phyloP scores from a whole-genome alignment of 2,113 vertebrate genomes.

The Hyperoodon ampullatus region DNA sequence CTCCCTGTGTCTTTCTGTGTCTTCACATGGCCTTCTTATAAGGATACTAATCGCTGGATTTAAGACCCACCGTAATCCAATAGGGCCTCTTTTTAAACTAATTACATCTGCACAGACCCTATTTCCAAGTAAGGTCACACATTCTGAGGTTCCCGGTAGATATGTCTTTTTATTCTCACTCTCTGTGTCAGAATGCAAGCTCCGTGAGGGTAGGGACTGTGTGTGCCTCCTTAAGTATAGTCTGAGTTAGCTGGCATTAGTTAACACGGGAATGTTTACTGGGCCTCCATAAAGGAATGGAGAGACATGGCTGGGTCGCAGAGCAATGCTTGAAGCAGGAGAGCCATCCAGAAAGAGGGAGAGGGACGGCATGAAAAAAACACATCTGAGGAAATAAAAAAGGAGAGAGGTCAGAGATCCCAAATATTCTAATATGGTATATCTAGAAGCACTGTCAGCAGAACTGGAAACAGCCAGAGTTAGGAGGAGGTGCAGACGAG shows the following conservation, averaged over 20 bases:
- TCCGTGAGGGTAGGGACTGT: neutral
- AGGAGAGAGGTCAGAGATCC: neutral
- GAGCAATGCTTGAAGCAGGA: neutral
- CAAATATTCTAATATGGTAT: neutral
- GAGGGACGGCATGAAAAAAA: neutral
- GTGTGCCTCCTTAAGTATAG: neutral
- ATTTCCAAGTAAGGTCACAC: neutral
- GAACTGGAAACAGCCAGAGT: neutral
- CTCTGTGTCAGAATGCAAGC: neutral
- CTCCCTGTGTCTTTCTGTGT: neutral
- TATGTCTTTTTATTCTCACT: neutral
- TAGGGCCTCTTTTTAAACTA: neutral
- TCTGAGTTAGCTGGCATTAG: neutral
- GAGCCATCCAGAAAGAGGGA: neutral
- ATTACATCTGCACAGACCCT: neutral
- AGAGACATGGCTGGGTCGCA: neutral
- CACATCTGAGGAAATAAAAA: neutral
- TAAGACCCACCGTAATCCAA: neutral
- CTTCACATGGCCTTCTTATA: neutral
- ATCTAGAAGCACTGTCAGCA: neutral
- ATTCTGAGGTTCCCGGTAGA: neutral
- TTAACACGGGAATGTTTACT: neutral
- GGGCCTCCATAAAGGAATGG: neutral
- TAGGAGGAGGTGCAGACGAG: neutral
- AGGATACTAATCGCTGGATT: neutral